These are phyloP conservation scores for Tachysurus vachellii DNA, from an alignment of 2,113 vertebrate genomes.

Conservation along the genomic window DNA sequence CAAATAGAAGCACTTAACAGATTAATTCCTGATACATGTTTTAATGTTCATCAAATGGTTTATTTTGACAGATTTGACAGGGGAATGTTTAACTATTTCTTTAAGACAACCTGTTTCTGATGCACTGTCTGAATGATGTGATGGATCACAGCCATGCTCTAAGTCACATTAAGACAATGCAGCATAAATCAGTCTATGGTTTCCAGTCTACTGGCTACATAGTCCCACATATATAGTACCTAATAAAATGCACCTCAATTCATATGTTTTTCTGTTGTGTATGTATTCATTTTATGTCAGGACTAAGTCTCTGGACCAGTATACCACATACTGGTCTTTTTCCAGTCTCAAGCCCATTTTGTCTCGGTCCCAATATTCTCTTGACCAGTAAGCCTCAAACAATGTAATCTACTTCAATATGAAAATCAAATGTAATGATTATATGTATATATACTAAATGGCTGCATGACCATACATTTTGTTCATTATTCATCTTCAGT, in stretches of 20 bases:
- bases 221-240: background rate
- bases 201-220: background rate
- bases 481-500: background rate
- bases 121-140: background rate
- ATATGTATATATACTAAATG: background rate
- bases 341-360: background rate
- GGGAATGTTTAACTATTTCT: background rate
- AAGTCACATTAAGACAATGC: background rate
- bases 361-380: background rate
- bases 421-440: background rate
- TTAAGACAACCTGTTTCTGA: background rate
- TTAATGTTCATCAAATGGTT: background rate
- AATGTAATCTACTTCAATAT: background rate
- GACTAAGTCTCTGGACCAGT: background rate
- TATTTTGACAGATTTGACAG: background rate
- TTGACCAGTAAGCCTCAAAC: background rate
- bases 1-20: conserved; percentile 9
- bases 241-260: background rate
- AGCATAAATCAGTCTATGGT: background rate
- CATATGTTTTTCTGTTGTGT: background rate
- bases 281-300: background rate
- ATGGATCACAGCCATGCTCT: background rate
- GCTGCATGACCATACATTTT: background rate
- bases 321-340: background rate
- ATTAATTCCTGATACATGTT: background rate